These are phyloP conservation scores for Chanos chanos DNA, from an alignment of 2,797 vertebrate genomes.

Conservation along the genomic window DNA sequence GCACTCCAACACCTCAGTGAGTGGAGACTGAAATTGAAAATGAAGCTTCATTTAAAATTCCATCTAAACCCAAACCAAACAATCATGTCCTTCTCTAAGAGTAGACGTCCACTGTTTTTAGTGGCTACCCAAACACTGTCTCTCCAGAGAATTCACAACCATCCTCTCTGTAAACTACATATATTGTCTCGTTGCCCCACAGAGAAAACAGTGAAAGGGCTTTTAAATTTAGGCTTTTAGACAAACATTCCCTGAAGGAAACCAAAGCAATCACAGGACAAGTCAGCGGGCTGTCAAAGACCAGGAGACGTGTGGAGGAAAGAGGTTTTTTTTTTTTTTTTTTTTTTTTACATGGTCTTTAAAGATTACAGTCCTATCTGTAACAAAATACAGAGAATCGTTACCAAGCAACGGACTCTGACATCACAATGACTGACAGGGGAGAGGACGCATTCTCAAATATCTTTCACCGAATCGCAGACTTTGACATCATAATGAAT, in stretches of 20 bases:
- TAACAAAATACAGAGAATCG: too few relatives aligned
- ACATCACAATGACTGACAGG: too few relatives aligned
- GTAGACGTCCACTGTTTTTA: constrained; percentile 22
- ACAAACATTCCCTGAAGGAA: constrained; percentile 60
- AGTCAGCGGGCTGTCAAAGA: constrained; percentile 56
- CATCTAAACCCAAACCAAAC: constrained; percentile 31
- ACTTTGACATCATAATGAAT: too few relatives aligned
- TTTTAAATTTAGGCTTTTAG: constrained; percentile 58
- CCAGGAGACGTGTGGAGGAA: constrained; percentile 62
- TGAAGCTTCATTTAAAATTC: constrained; percentile 29
- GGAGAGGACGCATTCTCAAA: too few relatives aligned
- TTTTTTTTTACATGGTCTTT: too few relatives aligned
- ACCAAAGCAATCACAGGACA: constrained; percentile 61
- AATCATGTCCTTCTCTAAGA: constrained; percentile 21
- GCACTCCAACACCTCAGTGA: neutral
- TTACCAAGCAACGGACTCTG: too few relatives aligned
- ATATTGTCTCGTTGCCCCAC: constrained; percentile 35
- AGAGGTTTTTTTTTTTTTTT: too few relatives aligned
- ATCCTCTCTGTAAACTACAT: constrained; percentile 34
- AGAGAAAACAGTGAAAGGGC: constrained; percentile 48
- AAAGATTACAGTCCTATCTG: too few relatives aligned
- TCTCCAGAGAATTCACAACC: constrained; percentile 38
- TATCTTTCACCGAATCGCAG: too few relatives aligned
- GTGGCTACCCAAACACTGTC: constrained; percentile 21
- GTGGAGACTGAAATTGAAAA: constrained; percentile 14